Conservation (phyloP, 1,140 invertebrate genomes). For the Aphis gossypii region DNA sequence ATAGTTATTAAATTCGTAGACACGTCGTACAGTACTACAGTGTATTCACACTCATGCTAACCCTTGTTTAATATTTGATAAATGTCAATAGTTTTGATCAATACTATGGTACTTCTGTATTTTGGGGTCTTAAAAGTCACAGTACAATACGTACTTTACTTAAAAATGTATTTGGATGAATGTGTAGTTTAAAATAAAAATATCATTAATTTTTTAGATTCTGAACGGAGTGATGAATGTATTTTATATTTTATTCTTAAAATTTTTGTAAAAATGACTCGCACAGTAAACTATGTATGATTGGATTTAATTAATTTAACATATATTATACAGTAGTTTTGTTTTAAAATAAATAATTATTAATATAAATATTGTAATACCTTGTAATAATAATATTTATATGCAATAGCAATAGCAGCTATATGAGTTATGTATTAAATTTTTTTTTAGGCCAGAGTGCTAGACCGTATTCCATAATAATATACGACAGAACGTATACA, state of each 20-base stretch:
- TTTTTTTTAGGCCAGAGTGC: neutral
- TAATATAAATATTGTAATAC: too few relatives aligned
- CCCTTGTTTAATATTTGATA: neutral
- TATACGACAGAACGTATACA: neutral
- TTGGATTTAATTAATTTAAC: too few relatives aligned
- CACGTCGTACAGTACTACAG: neutral
- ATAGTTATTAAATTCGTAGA: neutral
- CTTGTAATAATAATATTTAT: neutral
- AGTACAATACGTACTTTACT: neutral
- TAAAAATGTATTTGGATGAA: neutral
- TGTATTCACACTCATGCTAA: neutral
- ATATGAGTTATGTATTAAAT: neutral
- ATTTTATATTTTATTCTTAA: too few relatives aligned
- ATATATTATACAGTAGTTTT: too few relatives aligned
- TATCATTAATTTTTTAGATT: too few relatives aligned
- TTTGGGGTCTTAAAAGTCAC: neutral
- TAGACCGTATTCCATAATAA: neutral
- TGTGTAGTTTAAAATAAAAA: neutral
- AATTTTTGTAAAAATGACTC: too few relatives aligned
- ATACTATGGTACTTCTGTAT: neutral
- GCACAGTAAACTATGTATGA: too few relatives aligned
- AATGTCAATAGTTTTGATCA: neutral
- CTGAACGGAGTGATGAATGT: too few relatives aligned
- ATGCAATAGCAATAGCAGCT: neutral
- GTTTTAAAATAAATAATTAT: too few relatives aligned